These are phyloP conservation scores for Glyptemys insculpta DNA, from an alignment of 2,797 vertebrate genomes.

Conservation along the genomic window DNA sequence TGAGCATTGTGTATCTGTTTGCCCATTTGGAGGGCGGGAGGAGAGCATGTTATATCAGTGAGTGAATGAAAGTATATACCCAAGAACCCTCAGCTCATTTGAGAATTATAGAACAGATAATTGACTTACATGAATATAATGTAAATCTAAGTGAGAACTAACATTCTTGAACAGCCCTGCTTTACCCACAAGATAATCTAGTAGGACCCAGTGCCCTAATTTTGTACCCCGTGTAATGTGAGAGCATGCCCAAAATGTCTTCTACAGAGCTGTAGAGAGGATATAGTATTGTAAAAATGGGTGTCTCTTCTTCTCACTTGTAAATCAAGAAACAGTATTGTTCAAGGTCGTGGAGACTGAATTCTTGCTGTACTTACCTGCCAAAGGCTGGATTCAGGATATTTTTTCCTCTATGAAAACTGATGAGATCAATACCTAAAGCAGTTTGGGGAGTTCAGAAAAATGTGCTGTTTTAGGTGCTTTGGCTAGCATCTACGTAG, in stretches of 20 bases:
- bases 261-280: background rate
- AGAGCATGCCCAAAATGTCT: background rate
- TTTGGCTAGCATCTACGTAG: constrained; percentile 61
- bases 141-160: background rate
- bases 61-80: background rate
- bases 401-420: constrained; percentile 44
- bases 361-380: constrained; percentile 45
- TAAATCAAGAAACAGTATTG: background rate
- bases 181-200: background rate
- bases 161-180: background rate
- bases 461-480: constrained; percentile 36
- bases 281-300: rapidly evolving
- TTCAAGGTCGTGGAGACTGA: constrained; percentile 7
- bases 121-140: background rate
- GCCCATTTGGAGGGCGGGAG: background rate
- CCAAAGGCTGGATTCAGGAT: background rate
- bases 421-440: constrained; percentile 65
- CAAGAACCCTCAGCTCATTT: background rate
- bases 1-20: background rate
- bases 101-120: background rate
- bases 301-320: background rate
- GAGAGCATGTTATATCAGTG: background rate
- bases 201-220: background rate
- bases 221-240: background rate
- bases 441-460: constrained; percentile 20